These are phyloP conservation scores for Calyptommatus sinebrachiatus DNA, from an alignment of 2,113 vertebrate species.

Conservation along the genomic window DNA sequence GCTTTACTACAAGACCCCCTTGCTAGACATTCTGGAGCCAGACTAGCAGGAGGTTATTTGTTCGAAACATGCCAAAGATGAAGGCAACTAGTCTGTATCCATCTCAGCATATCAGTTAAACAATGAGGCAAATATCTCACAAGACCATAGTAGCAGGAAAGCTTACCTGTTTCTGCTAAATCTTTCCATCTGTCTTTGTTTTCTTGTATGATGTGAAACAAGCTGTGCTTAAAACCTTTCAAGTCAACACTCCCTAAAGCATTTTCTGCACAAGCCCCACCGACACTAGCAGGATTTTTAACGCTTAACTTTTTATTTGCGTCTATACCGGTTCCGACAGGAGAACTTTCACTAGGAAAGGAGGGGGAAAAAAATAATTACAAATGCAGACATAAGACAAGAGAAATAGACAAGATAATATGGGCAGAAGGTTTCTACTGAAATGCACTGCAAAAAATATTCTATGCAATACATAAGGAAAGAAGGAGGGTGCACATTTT, in stretches of 20 bases:
- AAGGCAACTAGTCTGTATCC: not conserved
- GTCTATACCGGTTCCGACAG: slow-evolving; percentile 23
- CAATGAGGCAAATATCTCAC: no score
- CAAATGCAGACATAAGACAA: not conserved
- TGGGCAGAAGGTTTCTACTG: not conserved
- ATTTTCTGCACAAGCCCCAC: slow-evolving; percentile 71
- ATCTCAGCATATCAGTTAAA: not conserved
- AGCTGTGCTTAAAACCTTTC: slow-evolving; percentile 75
- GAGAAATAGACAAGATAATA: no score
- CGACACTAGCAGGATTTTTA: slow-evolving; percentile 64
- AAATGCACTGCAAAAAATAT: not conserved
- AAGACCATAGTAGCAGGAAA: not conserved
- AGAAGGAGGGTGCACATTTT: no score
- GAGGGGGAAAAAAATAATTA: not conserved
- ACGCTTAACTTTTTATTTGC: slow-evolving; percentile 67
- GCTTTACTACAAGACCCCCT: no score
- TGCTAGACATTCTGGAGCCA: no score
- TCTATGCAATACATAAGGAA: no score
- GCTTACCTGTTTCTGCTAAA: slow-evolving; percentile 80
- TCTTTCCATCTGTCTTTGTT: slow-evolving; percentile 93
- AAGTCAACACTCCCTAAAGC: slow-evolving; percentile 81
- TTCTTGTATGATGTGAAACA: slow-evolving; percentile 80
- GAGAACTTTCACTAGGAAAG: slow-evolving; percentile 31
- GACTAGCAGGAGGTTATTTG: no score
- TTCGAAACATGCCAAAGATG: not conserved